Conservation (phyloP, 2,113 vertebrate genomes). For the Tauraco erythrolophus region DNA sequence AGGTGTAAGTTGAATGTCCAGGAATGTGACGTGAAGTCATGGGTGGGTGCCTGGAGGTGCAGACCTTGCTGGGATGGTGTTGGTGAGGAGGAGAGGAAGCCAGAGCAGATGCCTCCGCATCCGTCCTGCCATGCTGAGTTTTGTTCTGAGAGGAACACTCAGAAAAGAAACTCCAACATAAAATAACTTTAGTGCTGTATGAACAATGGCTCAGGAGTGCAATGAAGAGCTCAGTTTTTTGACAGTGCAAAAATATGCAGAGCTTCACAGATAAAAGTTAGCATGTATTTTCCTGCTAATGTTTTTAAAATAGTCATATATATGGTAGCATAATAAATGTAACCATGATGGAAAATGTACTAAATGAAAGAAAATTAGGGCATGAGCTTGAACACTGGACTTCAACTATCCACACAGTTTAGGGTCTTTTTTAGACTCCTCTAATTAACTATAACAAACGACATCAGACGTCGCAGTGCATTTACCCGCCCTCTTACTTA, state of each 20-base stretch:
- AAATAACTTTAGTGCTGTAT: neutral
- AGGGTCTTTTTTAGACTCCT: neutral
- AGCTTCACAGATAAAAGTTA: neutral
- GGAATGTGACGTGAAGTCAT: accelerated
- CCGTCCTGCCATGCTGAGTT: neutral
- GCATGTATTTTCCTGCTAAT: neutral
- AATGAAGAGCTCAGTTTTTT: neutral
- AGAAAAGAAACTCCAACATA: neutral
- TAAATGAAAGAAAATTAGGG: neutral
- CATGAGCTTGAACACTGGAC: neutral
- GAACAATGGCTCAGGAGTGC: neutral
- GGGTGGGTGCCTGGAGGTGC: neutral
- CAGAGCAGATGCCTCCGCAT: neutral
- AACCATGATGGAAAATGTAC: neutral
- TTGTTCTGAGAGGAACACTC: neutral
- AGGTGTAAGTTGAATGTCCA: neutral
- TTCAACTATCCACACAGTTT: neutral
- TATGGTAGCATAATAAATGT: neutral
- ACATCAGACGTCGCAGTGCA: neutral
- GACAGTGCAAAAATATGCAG: neutral
- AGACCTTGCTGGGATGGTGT: neutral
- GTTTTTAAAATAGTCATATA: neutral
- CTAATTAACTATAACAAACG: neutral
- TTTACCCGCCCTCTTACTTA: neutral
- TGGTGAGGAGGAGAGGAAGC: neutral